Evolutionary conservation across 2,888 invertebrate genomes (phyloP).

Genomic region (Drosophila robusta): DNA sequence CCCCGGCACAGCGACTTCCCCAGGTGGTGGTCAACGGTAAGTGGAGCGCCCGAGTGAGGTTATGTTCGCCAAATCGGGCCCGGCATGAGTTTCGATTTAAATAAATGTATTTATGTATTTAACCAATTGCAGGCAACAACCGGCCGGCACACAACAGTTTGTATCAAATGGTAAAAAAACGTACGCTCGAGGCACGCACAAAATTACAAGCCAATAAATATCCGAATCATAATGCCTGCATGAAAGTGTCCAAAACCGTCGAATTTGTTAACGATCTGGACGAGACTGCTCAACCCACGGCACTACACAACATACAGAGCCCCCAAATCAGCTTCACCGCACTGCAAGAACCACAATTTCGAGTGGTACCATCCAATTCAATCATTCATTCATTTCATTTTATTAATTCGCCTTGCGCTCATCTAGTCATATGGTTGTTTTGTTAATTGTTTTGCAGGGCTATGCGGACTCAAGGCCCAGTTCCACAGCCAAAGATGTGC

Average conservation of each 20-base stretch:
- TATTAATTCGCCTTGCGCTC: not conserved
- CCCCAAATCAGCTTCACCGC: slow-evolving; percentile 3
- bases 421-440: not conserved
- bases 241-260: slow-evolving; percentile 41
- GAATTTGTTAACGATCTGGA: slow-evolving; percentile 45
- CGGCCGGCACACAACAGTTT: slow-evolving; percentile 73
- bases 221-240: slow-evolving; percentile 73
- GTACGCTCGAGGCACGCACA: slow-evolving; percentile 81
- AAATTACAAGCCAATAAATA: slow-evolving; percentile 78
- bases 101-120: not conserved
- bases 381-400: slow-evolving; percentile 3
- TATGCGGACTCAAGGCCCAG: slow-evolving; percentile 29
- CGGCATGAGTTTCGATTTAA: slow-evolving; percentile 18
- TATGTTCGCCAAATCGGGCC: slow-evolving; percentile 26
- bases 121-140: slow-evolving; percentile 44
- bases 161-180: slow-evolving; percentile 84
- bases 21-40: slow-evolving; percentile 58
- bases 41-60: slow-evolving; percentile 39
- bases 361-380: slow-evolving; percentile 45
- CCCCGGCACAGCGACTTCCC: slow-evolving; percentile 35
- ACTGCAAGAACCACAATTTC: slow-evolving; percentile 39
- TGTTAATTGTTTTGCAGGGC: slow-evolving; percentile 28
- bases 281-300: slow-evolving; percentile 11
- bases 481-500: slow-evolving; percentile 62
- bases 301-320: not conserved